Evolutionary conservation across 2,888 invertebrate species (phyloP), one percentile per base, ranked within the genome.

Genomic region (Watsonalla cultraria): DNA sequence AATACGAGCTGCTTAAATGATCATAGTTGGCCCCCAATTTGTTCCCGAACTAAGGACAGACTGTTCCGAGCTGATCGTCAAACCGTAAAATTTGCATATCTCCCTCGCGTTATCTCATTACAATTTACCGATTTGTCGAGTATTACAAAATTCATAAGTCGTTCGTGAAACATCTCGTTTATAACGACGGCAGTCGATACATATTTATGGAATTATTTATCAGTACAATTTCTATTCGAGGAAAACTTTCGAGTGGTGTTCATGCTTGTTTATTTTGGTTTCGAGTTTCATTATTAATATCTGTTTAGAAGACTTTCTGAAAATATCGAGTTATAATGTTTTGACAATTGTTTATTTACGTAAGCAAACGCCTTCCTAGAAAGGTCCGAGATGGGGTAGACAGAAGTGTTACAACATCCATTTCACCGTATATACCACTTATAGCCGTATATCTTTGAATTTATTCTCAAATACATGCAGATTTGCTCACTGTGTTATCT

Each of bases 31-130:
- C 24, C 70, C 73, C 73, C 76, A 82, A 83, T 84, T 82, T 80
- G 73, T 75, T 74, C 69, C 62, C 70, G 70, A 77, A 74, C 70
- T 72, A 59, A 62, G 56, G 55, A 57, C 57, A 64, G 54, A 58
- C 64, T 63, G 63, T 64, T 68, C 68, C 61, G 67, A 58, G 65
- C 62, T 67, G 54, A 50, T 52, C 72, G 71, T 65, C 71, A 70
- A 68, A 66, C 72, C 73, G 68, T 68, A 73, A 76, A 84, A 84
- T 86, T 86, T 85, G 84, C 85, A 83, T 86, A 78, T 74, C 76
- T 68, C 64, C 68, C 70, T 73, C 69, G 77, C 79, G 81, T 83
- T 81, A 82, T 78, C 83, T 84, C 74, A 81, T 86, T 85, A 83
- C 74, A 70, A 76, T 74, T 78, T 79, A 67, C 72, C 68, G 75